Base-by-base conservation (phyloP, 2,797 vertebrate genomes). In the Rhynchotus rufescens region DNA sequence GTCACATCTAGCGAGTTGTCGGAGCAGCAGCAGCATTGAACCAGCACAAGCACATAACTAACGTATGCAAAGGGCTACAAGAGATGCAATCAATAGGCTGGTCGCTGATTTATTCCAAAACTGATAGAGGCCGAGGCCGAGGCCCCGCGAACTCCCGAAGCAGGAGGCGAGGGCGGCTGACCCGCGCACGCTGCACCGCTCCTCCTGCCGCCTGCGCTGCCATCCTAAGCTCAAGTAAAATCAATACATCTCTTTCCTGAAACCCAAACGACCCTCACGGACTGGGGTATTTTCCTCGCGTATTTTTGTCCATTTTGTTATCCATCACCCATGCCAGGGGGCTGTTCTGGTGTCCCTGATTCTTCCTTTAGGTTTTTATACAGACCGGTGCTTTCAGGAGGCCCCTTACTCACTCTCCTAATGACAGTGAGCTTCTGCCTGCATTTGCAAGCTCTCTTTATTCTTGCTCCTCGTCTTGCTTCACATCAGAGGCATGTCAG, bases 21-120 rank as follows among this genome's bases (percentile, higher is more conserved):
- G 96, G 93, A 95, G 95, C 71, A 74, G 95, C 6, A 93, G 89
- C 94, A 93, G 75, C 95, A 87, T 96, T 96, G 96, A 90, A 86
- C 83, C 83, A 96, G 95, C 84, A 88, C 82, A 78, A 74, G 94
- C 89, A 94, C 78, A 74, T 92, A 95, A 96, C 89, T 91, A 95
- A 93, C 60, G 80, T 47, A 86, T 34, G 85, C 92, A 93, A 96
- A 96, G 89, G 64, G 71, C 89, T 16, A 44, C 8, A 23, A 80
- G 64, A 94, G 92, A 89, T 61, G 82, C 89, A 89, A 87, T 94
- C 67, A 71, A 88, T 93, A 83, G 73, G 72, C 52, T 88, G 92
- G 82, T 32, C 25, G 80, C 87, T 89, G 91, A 95, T 95, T 94
- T 96, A 95, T 94, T 94, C 89, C 77, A 32, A 59, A 88, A 86